A percentile compares a stretch with the other conserved stretches of the same genome.
Conservation (phyloP, 2,113 vertebrate genomes). For the Nibea albiflora region DNA sequence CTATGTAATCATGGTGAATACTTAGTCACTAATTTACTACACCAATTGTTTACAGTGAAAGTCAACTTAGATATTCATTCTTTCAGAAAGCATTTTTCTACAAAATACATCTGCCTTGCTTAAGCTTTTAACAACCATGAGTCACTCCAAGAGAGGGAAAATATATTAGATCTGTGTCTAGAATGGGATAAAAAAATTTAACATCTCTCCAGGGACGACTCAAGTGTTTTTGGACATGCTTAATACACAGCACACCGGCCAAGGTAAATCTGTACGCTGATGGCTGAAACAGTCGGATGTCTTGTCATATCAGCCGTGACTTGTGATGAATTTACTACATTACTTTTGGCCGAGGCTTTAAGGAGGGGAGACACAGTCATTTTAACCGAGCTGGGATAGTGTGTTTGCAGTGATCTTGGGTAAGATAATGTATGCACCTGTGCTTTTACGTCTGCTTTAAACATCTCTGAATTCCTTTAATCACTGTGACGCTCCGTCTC, state of each 20-base stretch:
- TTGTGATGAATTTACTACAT: conserved; percentile 51
- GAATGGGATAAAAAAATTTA: conserved; percentile 30
- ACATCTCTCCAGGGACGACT: conserved; percentile 9
- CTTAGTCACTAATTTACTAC: too few relatives aligned
- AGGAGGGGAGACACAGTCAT: conserved; percentile 10
- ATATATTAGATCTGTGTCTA: conserved; percentile 40
- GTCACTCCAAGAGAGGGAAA: not conserved
- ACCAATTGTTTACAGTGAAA: not conserved
- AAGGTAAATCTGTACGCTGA: conserved; percentile 64
- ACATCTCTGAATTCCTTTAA: not conserved
- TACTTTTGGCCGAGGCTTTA: conserved; percentile 34
- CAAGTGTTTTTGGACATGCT: conserved; percentile 48
- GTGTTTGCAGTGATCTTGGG: conserved; percentile 8
- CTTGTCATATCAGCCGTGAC: conserved; percentile 48
- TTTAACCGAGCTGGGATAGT: not conserved
- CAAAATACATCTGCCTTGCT: not conserved
- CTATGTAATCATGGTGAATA: not conserved
- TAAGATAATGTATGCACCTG: not conserved
- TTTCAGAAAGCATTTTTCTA: not conserved
- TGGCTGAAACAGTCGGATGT: conserved; percentile 64
- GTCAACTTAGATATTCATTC: not conserved
- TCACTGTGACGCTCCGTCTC: conserved; percentile 3
- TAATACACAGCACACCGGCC: conserved; percentile 29
- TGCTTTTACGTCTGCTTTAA: not conserved
- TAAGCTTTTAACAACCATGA: not conserved